Evolutionary conservation across 2,888 invertebrate genomes (phyloP), one percentile per base, ranked within the genome.

Genomic region (Mythimna loreyi): DNA sequence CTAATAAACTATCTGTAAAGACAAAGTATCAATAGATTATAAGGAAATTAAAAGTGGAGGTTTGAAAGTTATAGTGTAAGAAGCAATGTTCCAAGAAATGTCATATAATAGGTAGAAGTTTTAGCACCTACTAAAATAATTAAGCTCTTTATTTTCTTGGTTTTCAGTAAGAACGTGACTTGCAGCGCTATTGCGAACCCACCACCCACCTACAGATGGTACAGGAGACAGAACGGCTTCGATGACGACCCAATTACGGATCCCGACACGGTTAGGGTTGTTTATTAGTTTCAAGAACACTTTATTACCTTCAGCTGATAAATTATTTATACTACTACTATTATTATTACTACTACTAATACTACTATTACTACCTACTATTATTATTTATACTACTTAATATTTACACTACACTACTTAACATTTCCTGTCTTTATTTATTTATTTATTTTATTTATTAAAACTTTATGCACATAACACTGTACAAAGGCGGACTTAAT

Each of bases 141-240:
- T 16, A 11, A 36, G 3, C 9, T 30, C 8, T 2, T 8, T n/a
- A n/a, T 53, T 58, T 30, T n/a, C 53, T 21, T 19, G 11, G 9
- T 63, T 90, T 91, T n/a, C 88, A 95, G 95, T 4, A 95, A 95
- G 80, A 93, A 93, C 70, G 92, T 96, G 64, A 92, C 92, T 0
- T 96, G 95, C 86, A 91, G 87, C 58, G 92, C 93, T 2, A 89
- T 91, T 19, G 95, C 94, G 1, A 88, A 92, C 67, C 95, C 95
- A 0, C 86, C 86, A 7, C 94, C 95, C 0, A 89, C 84, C 1
- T 96, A 90, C 85, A 85, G 81, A 45, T 96, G 95, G 95, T 86
- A 74, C 74, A 90, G 87, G 59, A 87, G 90, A 43, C 75, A 82
- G 0, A 84, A 85, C 53, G 86, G 85, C 64, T 89, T 82, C 60